Evolutionary conservation across 2,888 invertebrate genomes (phyloP).

Genomic region (Metallyticus violacea): DNA sequence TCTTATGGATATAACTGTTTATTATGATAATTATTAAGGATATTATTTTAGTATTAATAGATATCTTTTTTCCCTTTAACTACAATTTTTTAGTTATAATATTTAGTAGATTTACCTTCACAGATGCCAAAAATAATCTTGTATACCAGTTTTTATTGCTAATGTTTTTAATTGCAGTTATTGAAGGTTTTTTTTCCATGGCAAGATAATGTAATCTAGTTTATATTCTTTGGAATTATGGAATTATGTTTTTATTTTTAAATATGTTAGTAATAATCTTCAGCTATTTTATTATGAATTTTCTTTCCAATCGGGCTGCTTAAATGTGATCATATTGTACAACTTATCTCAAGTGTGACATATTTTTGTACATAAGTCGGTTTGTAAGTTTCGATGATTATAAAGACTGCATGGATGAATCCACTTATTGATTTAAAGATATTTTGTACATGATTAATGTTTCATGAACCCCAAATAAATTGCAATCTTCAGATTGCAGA

Average conservation of each 20-base stretch:
- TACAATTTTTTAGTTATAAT: too few relatives aligned
- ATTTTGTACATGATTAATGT: constrained; percentile 18
- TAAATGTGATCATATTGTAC: background rate
- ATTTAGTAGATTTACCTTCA: too few relatives aligned
- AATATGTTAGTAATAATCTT: background rate
- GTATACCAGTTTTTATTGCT: background rate
- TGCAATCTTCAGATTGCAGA: constrained; percentile 1
- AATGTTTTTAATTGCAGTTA: background rate
- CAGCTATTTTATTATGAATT: background rate
- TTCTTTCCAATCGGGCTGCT: background rate
- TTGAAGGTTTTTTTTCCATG: background rate
- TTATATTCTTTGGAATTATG: background rate
- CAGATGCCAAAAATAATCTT: background rate
- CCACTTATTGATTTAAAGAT: background rate
- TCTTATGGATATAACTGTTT: background rate
- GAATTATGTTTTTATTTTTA: background rate
- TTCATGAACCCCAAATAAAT: background rate
- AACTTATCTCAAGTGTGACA: constrained; percentile 18
- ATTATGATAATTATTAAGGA: background rate
- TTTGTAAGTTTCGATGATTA: constrained; percentile 23
- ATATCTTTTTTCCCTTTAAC: background rate
- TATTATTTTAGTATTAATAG: background rate
- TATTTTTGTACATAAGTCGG: constrained; percentile 28
- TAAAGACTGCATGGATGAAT: constrained; percentile 24
- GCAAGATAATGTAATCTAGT: background rate